Conservation (phyloP, 2,888 invertebrate species). For the Ichneumoninae sp. region DNA sequence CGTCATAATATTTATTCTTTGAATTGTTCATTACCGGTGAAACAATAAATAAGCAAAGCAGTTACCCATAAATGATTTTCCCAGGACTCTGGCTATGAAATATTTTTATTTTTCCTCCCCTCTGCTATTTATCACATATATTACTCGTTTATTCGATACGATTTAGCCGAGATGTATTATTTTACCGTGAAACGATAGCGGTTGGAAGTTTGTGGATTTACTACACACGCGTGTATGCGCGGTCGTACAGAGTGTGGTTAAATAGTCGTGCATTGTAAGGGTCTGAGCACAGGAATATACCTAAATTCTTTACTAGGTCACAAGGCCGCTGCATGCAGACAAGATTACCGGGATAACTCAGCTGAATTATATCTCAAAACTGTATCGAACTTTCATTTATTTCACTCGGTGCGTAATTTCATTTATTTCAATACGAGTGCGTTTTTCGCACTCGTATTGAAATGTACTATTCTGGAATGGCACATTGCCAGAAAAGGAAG, state of each 20-base stretch:
- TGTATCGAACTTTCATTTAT: neutral
- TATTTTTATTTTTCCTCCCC: neutral
- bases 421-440: no score
- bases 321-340: neutral
- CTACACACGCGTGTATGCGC: constrained; percentile 51
- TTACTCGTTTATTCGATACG: constrained; percentile 30
- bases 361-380: neutral
- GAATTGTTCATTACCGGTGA: constrained; percentile 71
- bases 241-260: constrained; percentile 51
- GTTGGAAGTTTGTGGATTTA: constrained; percentile 11
- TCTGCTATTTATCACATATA: constrained; percentile 8
- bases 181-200: neutral
- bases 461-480: no score
- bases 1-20: constrained; percentile 69
- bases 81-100: neutral
- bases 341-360: neutral
- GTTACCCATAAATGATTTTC: constrained; percentile 46
- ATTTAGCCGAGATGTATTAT: neutral
- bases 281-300: neutral
- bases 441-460: no score
- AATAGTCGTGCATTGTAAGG: constrained; percentile 26
- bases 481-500: neutral
- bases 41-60: constrained; percentile 63
- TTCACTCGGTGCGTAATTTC: no score
- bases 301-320: neutral